Evolutionary conservation across 2,797 vertebrate species (phyloP), one percentile per base, ranked within the genome.

Genomic region (Anas capensis): DNA sequence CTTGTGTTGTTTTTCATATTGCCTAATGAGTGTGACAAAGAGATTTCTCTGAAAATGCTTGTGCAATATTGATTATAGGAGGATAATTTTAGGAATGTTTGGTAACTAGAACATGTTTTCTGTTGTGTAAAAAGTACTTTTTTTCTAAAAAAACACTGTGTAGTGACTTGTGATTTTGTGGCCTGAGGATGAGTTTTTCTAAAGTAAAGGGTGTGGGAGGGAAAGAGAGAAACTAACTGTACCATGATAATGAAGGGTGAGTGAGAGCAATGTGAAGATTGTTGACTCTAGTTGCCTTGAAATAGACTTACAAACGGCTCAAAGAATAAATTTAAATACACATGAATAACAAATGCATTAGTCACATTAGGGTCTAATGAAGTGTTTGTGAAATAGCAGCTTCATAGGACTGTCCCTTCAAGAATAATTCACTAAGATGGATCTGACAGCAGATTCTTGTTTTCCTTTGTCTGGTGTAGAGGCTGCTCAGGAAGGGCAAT

Each of bases 271-370:
- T 33, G 33, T 66, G 68, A 83, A 75, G 56, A 60, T 36, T 92
- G 34, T 87, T 89, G 62, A 73, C 20, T 76, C 42, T 13, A 64
- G 82, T 33, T 86, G 38, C 56, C 61, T 92, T 1, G 0, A 69
- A 95, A 88, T 31, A 77, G 46, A 85, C 70, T 91, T 80, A 48
- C 94, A 89, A 85, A 80, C 69, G 82, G 64, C 62, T 92, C 71
- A 90, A 88, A 92, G 60, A 90, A 79, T 84, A 72, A 70, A 88
- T 92, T 62, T 44, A 86, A 91, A 83, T 60, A 42, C 40, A 66
- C 31, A 54, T 34, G 19, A 77, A 57, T 79, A 71, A 57, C 51
- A 95, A 95, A 69, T 61, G 24, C 34, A 54, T 89, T 91, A 81
- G 66, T 83, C 73, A 86, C 64, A 73, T 82, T 70, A 85, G 20